A percentile compares a stretch with the other conserved stretches of the same genome.
Conservation (phyloP, 1,140 invertebrate species). For the Ooceraea biroi region DNA sequence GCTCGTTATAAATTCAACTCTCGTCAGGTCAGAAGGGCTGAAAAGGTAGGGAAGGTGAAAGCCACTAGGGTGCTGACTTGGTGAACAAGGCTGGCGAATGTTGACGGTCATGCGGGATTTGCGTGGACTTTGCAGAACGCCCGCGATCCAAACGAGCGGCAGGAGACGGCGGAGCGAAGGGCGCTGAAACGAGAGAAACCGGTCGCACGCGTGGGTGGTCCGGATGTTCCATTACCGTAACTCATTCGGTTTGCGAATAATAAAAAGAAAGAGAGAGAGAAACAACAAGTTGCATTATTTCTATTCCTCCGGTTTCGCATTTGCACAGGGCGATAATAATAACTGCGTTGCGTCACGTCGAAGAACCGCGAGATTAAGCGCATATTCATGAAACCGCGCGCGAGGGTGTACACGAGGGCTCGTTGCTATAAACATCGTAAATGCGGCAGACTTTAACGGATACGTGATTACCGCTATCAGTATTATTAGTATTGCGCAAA, state of each 20-base stretch:
- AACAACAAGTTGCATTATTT: not conserved
- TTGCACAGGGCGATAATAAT: not conserved
- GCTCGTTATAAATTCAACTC: slow-evolving; percentile 78
- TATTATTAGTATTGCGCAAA: not conserved
- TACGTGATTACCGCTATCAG: not conserved
- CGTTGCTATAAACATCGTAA: not conserved
- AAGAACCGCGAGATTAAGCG: not conserved
- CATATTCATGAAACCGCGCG: not conserved
- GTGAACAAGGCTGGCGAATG: slow-evolving; percentile 1
- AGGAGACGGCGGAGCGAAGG: not conserved
- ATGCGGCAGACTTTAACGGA: slow-evolving; percentile 8
- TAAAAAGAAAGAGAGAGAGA: not conserved
- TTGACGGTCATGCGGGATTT: slow-evolving; percentile 49
- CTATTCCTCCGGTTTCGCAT: not conserved
- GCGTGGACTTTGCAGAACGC: slow-evolving; percentile 36
- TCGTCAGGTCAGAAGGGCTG: slow-evolving; percentile 35
- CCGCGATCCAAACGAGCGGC: not conserved
- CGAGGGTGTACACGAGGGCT: not conserved
- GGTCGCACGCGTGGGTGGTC: too few relatives aligned
- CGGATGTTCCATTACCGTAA: not conserved
- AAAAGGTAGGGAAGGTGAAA: not conserved
- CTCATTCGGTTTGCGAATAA: slow-evolving; percentile 7
- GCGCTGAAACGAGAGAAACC: not conserved
- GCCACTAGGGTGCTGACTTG: slow-evolving; percentile 32
- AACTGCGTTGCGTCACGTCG: not conserved